Percentiles rank a stretch among this genome's conserved stretches.
Evolutionary conservation across 1,140 invertebrate genomes (phyloP).

Genomic region (Plutomurus gul): DNA sequence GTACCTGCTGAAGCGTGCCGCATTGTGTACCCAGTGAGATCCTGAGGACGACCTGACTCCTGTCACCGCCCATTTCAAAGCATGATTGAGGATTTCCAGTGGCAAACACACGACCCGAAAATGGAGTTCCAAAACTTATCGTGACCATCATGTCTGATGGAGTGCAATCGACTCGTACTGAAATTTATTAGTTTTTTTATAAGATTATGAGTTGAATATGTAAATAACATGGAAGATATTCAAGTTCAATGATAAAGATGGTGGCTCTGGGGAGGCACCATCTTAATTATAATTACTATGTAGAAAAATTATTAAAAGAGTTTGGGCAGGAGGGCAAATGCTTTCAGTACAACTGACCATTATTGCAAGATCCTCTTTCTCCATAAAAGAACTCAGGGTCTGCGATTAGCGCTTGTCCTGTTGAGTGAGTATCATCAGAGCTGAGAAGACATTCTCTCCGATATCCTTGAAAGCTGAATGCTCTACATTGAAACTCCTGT

Average conservation of each 20-base stretch:
- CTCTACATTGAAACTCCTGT: conserved; percentile 60
- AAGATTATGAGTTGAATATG: background rate
- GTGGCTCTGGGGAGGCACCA: too few species aligned
- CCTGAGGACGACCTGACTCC: conserved; percentile 59
- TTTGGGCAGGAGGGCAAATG: too few species aligned
- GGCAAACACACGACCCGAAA: conserved; percentile 63
- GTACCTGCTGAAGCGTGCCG: conserved; percentile 61
- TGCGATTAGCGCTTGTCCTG: conserved; percentile 56
- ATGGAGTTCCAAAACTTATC: conserved; percentile 60
- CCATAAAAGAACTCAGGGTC: conserved; percentile 60
- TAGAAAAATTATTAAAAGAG: too few species aligned
- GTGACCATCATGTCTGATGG: conserved; percentile 63
- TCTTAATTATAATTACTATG: too few species aligned
- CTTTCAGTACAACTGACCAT: conserved; percentile 57
- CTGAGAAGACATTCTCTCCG: conserved; percentile 61
- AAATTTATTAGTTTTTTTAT: background rate
- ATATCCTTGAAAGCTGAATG: conserved; percentile 56
- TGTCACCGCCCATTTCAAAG: conserved; percentile 62
- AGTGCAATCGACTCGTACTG: conserved; percentile 63
- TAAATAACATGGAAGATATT: background rate
- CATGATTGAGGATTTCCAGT: conserved; percentile 63
- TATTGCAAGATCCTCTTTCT: conserved; percentile 61
- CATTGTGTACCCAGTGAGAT: conserved; percentile 61
- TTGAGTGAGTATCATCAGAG: conserved; percentile 59
- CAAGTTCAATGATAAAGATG: background rate